Base-by-base conservation (phyloP, 1,140 invertebrate genomes). In the Drosophila triauraria region DNA sequence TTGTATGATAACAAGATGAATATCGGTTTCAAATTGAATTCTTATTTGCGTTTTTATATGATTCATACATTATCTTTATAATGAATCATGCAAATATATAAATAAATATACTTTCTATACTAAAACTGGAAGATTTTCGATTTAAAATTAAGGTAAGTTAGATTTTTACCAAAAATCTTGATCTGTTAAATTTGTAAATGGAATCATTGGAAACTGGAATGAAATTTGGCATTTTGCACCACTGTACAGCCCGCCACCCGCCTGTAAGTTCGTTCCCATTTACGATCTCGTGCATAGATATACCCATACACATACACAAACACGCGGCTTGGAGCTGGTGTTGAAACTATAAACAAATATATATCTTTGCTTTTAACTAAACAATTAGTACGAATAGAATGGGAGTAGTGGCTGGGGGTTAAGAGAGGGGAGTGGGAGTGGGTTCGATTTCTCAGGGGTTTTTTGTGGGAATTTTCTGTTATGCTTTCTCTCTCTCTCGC, bases 261-360 rank as follows among this genome's bases (percentile, higher is more conserved):
- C 32, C 32, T 10, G 32, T 44, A 30, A 20, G 40, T 44, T 54
- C 44, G 67, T 68, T 68, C 62, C 63, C 25, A 67, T 54, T 70
- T 67, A 12, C 48, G 63, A 27, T 46, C 48, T 51, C 40, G 48
- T 23, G 53, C 48, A 70, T n/a, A 67, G 25, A 50, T 17, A 72
- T 17, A 48, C 48, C 25, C 23, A n/a, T 38, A 38, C 12, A 12
- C 40, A 25, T 27, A 50, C 9, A 82, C 53, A 78, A 57, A 78
- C 51, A 48, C 70, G 79, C 64, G 63, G 51, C 68, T 69, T 65
- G 72, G 32, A 58, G 35, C 23, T 56, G 47, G 40, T 53, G 62
- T 38, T 35, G 61, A 51, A 57, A 59, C 62, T 70, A 82, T 86
- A 88, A 87, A 88, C 83, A 87, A 87, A 87, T 88, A 61, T 43